phyloP scores from a whole-genome alignment of 2,888 invertebrate genomes.

The Alsophila aescularia region DNA sequence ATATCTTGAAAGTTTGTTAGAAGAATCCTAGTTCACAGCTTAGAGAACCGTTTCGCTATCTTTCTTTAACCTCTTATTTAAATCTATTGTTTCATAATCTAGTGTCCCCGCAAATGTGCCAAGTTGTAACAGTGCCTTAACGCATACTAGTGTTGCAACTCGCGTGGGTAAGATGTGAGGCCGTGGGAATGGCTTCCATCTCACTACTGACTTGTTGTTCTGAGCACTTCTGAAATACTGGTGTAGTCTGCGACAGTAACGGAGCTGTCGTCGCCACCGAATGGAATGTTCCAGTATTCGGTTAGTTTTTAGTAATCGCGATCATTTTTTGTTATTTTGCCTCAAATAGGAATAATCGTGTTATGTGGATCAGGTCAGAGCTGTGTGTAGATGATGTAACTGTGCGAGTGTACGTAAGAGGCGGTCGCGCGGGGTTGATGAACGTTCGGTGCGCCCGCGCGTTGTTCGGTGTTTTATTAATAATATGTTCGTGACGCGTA shows the following conservation, averaged over 20 bases:
- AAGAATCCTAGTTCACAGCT: too few species aligned
- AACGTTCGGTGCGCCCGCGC: constrained; percentile 66
- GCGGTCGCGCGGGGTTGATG: constrained; percentile 74
- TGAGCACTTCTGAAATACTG: constrained; percentile 38
- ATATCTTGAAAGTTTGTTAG: too few species aligned
- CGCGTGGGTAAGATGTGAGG: constrained; percentile 57
- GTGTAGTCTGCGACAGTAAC: constrained; percentile 56
- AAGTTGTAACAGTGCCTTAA: constrained; percentile 50
- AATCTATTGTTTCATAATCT: constrained; percentile 14
- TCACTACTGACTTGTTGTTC: constrained; percentile 35
- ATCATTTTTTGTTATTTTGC: constrained; percentile 30
- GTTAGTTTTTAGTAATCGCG: constrained; percentile 14
- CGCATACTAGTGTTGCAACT: constrained; percentile 57
- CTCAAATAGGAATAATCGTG: constrained; percentile 41
- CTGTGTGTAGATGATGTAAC: constrained; percentile 60
- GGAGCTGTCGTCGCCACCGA: constrained; percentile 56
- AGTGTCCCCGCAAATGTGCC: constrained; percentile 26
- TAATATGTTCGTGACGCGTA: constrained; percentile 79
- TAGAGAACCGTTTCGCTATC: constrained; percentile 10
- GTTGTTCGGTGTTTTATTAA: constrained; percentile 78
- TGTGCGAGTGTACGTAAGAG: constrained; percentile 58
- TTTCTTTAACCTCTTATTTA: constrained; percentile 16
- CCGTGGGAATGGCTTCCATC: constrained; percentile 72
- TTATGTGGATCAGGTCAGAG: constrained; percentile 52
- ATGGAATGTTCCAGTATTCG: constrained; percentile 46